Conservation (phyloP, 2,113 vertebrate genomes). For the Sylvilagus bachmani region DNA sequence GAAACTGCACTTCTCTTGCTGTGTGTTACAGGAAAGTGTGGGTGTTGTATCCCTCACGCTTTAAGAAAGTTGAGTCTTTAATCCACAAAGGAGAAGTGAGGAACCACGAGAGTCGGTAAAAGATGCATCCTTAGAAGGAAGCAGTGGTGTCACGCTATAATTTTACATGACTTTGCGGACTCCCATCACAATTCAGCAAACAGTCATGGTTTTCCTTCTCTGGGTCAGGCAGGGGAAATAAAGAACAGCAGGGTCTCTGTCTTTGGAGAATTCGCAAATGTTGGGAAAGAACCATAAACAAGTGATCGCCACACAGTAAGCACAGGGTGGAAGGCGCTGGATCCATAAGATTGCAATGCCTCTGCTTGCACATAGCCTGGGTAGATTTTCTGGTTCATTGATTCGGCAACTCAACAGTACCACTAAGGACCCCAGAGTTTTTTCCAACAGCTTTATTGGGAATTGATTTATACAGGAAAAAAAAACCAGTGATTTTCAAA, state of each 20-base stretch:
- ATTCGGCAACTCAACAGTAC: not conserved
- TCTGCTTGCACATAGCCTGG: not conserved
- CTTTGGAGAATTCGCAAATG: not conserved
- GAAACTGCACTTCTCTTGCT: not conserved
- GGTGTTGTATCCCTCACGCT: not conserved
- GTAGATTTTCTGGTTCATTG: not conserved
- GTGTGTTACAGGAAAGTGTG: not conserved
- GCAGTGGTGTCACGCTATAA: not conserved
- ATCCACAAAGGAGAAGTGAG: not conserved
- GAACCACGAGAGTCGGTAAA: not conserved
- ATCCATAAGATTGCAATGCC: not conserved
- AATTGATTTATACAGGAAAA: not conserved
- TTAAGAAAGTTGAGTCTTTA: not conserved
- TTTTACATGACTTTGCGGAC: not conserved
- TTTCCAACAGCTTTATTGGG: not conserved
- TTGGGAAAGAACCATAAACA: not conserved
- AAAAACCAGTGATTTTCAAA: not conserved
- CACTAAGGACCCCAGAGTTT: not conserved
- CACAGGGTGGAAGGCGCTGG: too few species aligned
- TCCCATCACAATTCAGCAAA: not conserved
- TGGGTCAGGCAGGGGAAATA: not conserved
- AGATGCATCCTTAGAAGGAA: not conserved
- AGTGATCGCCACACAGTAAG: not conserved
- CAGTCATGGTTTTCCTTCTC: not conserved
- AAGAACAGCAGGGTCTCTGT: not conserved